phyloP scores from a whole-genome alignment of 1,140 invertebrate species.

The Bombus superbus region DNA sequence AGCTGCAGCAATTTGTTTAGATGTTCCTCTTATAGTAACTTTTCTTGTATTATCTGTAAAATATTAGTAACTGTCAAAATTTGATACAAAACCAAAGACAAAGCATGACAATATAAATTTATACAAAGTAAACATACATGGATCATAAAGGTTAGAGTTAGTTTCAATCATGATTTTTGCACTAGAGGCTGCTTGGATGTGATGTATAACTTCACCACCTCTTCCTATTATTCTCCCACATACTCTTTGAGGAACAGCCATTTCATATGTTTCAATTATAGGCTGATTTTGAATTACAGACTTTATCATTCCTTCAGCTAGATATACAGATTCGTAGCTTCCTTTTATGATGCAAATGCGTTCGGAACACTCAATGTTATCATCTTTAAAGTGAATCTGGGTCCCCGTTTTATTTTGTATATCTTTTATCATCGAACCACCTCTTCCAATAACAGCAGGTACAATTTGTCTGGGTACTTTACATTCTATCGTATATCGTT shows the following conservation, averaged over 20 bases:
- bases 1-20: slow-evolving; percentile 85
- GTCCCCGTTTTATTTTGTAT: slow-evolving; percentile 89
- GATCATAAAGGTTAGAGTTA: slow-evolving; percentile 1
- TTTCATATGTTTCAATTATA: slow-evolving; percentile 85
- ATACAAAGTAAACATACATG: slow-evolving; percentile 42
- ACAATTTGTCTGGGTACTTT: slow-evolving; percentile 82
- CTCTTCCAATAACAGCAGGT: slow-evolving; percentile 85
- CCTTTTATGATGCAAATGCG: slow-evolving; percentile 88
- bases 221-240: slow-evolving; percentile 88
- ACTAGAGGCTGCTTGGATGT: slow-evolving; percentile 86
- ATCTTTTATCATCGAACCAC: slow-evolving; percentile 87
- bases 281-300: slow-evolving; percentile 88
- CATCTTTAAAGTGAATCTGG: slow-evolving; percentile 86
- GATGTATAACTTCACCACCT: slow-evolving; percentile 87
- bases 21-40: slow-evolving; percentile 84
- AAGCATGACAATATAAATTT: neutral
- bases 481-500: slow-evolving; percentile 68
- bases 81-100: neutral
- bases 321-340: slow-evolving; percentile 83
- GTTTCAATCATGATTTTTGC: slow-evolving; percentile 85
- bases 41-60: slow-evolving; percentile 78
- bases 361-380: slow-evolving; percentile 68
- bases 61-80: slow-evolving; percentile 31
- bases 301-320: slow-evolving; percentile 88
- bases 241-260: slow-evolving; percentile 86